phyloP scores from a whole-genome alignment of 2,113 vertebrate species.

The Lepus timidus region DNA sequence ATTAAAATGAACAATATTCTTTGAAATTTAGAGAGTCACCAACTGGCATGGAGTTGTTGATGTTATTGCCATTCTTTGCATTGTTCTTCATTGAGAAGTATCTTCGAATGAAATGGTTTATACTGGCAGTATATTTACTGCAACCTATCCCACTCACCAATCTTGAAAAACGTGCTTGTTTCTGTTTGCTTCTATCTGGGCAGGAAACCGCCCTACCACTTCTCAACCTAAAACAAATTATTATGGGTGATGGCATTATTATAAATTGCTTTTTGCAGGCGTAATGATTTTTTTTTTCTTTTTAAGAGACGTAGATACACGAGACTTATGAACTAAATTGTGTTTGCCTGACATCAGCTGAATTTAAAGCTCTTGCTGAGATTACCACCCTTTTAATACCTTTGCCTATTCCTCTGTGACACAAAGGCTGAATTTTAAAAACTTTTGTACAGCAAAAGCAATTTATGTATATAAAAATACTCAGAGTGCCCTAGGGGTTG shows the following conservation, averaged over 20 bases:
- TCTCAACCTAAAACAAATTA: constrained; percentile 74
- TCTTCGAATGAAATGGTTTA: constrained; percentile 51
- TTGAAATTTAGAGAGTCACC: constrained; percentile 26
- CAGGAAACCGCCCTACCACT: constrained; percentile 21
- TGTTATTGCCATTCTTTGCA: not conserved
- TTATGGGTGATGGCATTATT: constrained; percentile 52
- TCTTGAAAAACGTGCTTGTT: not conserved
- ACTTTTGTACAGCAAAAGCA: constrained; percentile 58
- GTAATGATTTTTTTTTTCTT: constrained; percentile 37
- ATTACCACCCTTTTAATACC: constrained; percentile 58
- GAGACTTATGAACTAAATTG: constrained; percentile 60
- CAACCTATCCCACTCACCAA: not conserved
- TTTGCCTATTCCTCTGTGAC: not conserved
- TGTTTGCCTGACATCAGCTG: not conserved
- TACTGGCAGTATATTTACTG: not conserved
- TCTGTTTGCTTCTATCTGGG: constrained; percentile 44
- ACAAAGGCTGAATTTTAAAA: constrained; percentile 66
- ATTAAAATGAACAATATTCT: not conserved
- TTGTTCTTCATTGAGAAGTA: not conserved
- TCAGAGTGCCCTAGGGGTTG: constrained; percentile 48
- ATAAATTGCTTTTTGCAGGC: constrained; percentile 64
- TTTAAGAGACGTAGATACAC: constrained; percentile 58
- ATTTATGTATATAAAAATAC: constrained; percentile 73
- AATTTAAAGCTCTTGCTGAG: constrained; percentile 69
- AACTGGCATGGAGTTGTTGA: not conserved